Conservation (phyloP, 92 coral and sea anemone species). For the Palythoa grandiflora region DNA sequence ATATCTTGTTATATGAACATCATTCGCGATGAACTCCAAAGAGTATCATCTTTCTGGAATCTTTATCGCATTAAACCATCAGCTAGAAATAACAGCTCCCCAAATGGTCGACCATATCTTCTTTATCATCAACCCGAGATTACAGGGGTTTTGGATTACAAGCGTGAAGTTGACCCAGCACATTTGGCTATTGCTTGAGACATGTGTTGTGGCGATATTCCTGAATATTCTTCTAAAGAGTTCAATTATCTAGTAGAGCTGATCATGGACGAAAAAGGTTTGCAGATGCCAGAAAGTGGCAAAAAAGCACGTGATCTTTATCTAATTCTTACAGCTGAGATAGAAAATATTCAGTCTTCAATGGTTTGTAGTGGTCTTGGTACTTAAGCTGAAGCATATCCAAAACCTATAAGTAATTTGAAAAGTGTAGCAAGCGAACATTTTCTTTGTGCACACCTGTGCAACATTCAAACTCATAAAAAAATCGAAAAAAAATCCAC, state of each 20-base stretch:
- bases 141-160: constrained; percentile 57
- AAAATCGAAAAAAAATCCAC: neutral
- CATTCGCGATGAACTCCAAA: constrained; percentile 60
- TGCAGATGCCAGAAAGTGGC: constrained; percentile 31
- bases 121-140: constrained; percentile 61
- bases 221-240: constrained; percentile 52
- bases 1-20: constrained; percentile 61
- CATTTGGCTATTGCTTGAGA: constrained; percentile 58
- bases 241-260: constrained; percentile 59
- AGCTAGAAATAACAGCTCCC: constrained; percentile 61
- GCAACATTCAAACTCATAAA: constrained; percentile 22
- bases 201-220: constrained; percentile 57
- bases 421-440: constrained; percentile 19
- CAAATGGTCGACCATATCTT: constrained; percentile 63
- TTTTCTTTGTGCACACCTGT: constrained; percentile 14
- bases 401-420: neutral
- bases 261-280: constrained; percentile 47
- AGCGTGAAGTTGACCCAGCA: constrained; percentile 52
- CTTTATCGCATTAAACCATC: constrained; percentile 63
- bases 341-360: constrained; percentile 31
- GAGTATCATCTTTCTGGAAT: constrained; percentile 59
- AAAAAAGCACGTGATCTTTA: constrained; percentile 37
- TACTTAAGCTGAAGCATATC: constrained; percentile 20
- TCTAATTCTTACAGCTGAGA: constrained; percentile 28
- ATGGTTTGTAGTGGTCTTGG: constrained; percentile 21